phyloP scores from a whole-genome alignment of 1,140 invertebrate species.

The Lasioglossum albipes region DNA sequence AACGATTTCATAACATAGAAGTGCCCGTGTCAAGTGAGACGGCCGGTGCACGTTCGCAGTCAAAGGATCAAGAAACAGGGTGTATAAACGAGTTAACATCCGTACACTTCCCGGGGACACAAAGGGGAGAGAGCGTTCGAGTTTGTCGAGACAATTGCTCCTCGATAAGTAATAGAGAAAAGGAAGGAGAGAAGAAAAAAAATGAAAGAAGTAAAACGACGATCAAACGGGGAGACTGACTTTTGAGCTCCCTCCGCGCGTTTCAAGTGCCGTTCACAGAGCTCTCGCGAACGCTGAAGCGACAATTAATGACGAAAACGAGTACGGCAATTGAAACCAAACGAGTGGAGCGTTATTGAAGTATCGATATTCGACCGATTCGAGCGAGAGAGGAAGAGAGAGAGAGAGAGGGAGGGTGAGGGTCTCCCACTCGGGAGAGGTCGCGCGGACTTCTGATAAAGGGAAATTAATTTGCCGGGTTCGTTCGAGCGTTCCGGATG shows the following conservation, averaged over 20 bases:
- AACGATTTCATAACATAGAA: too few species aligned
- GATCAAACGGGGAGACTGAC: constrained; percentile 23
- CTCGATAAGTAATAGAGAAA: constrained; percentile 13
- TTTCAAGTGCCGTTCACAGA: constrained; percentile 21
- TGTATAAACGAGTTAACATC: background rate
- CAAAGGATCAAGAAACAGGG: too few species aligned
- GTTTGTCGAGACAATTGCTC: constrained; percentile 34
- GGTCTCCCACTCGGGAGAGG: background rate
- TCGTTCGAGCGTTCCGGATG: background rate
- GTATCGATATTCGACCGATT: constrained; percentile 19
- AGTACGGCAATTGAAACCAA: constrained; percentile 20
- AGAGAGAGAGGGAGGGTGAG: too few species aligned
- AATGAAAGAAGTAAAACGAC: constrained; percentile 1
- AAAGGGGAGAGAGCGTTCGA: background rate
- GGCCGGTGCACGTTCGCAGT: too few species aligned
- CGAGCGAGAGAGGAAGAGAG: background rate
- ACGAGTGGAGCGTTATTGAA: constrained; percentile 7
- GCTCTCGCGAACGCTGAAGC: constrained; percentile 11
- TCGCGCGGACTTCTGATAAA: constrained; percentile 15
- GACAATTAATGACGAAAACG: constrained; percentile 26
- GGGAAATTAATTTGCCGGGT: constrained; percentile 28
- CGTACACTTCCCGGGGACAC: background rate
- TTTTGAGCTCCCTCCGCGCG: constrained; percentile 4
- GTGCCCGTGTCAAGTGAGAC: too few species aligned
- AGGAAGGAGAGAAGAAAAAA: background rate